Conservation (phyloP, 2,113 vertebrate genomes). For the Penelope pileata region DNA sequence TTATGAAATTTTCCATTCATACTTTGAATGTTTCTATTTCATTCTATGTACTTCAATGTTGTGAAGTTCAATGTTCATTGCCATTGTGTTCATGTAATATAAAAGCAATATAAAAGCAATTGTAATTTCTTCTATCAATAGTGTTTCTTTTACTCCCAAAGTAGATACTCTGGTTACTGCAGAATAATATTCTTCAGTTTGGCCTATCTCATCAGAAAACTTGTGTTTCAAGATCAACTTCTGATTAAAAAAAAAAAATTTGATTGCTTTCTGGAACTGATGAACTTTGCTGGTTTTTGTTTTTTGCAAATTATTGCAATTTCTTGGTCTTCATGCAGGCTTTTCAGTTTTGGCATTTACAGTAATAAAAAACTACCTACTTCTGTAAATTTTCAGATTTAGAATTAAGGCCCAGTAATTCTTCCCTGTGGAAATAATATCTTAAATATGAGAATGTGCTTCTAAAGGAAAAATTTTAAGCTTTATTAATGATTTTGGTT, state of each 20-base stretch:
- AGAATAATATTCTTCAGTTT: neutral
- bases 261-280: neutral
- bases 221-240: neutral
- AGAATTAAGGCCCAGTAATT: neutral
- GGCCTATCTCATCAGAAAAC: too few species aligned
- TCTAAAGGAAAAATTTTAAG: neutral
- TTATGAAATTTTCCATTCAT: neutral
- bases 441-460: neutral
- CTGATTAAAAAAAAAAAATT: neutral
- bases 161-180: neutral
- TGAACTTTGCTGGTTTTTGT: neutral
- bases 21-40: neutral
- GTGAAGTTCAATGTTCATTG: too few species aligned
- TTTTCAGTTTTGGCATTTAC: neutral
- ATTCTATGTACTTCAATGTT: neutral
- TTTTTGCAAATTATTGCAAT: neutral
- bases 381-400: neutral
- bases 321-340: neutral
- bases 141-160: neutral
- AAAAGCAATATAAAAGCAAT: neutral
- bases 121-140: neutral
- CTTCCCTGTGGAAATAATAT: neutral
- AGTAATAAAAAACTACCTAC: neutral
- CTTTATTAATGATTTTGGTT: neutral
- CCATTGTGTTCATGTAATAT: neutral